Evolutionary conservation across 1,140 invertebrate species (phyloP), one percentile per base, ranked within the genome.

Genomic region (Mamestra configurata): DNA sequence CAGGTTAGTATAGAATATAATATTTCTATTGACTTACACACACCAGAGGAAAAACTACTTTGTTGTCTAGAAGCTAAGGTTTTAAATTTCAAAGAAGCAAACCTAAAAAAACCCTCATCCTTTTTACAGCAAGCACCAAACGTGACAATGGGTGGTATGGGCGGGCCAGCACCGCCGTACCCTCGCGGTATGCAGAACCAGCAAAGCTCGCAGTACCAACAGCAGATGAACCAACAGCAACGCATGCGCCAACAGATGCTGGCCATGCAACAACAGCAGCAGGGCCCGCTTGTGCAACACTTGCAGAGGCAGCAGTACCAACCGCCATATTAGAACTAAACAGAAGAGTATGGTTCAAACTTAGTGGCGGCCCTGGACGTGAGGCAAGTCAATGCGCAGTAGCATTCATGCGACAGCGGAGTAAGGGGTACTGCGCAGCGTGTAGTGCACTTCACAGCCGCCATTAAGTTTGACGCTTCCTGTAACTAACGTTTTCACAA

Each of bases 141-240:
- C 89, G 96, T 97, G 20, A 96, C 96, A 4, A 97, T 97, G 96
- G 96, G 96, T 46, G 96, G 95, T 77, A 96, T 96, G 96, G 96
- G 95, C 71, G 96, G 95, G n/a, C 96, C 96, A 4, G 96, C 96
- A 18, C 96, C 96, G 46, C 96, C 96, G 0, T 97, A 97, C 81
- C 93, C 94, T 4, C 90, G 93, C 53, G 82, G 84, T 22, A 91
- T 95, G 82, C 95, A 95, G 53, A 93, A 95, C 75, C 96, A 96
- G 85, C 95, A 96, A 78, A 95, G 93, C 85, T 95, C 96, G 82
- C 96, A 96, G 84, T 96, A 96, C 81, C 96, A 96, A 79, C 96
- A 96, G 87, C 96, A 96, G 85, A 95, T 96, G 90, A 90, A 86
- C 73, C 95, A 92, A n/a, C n/a, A n/a, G 86, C 93, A 93, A 82